These are phyloP conservation scores for Anoura caudifer DNA, from an alignment of 2,113 vertebrate species.

Conservation along the genomic window DNA sequence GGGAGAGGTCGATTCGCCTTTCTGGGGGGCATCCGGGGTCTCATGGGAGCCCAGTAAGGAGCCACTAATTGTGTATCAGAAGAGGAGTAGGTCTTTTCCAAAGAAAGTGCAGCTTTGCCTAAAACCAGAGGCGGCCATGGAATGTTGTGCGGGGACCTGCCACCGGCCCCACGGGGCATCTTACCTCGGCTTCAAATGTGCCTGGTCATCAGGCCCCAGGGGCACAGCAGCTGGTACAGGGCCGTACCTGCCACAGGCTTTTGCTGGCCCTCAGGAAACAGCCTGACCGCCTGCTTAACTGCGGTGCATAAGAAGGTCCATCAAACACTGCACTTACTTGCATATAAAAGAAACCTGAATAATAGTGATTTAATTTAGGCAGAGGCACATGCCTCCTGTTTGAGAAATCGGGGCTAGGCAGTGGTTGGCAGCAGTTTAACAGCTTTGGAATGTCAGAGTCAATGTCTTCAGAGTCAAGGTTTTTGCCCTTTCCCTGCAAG, in stretches of 20 bases:
- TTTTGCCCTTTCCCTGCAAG: not conserved
- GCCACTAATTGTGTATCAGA: no score
- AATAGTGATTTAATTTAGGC: not conserved
- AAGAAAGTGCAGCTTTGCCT: not conserved
- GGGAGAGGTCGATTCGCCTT: not conserved
- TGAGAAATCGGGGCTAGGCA: not conserved
- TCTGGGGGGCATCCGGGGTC: not conserved
- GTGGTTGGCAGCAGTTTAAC: not conserved
- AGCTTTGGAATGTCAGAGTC: not conserved
- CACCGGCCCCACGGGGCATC: not conserved
- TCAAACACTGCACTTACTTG: not conserved
- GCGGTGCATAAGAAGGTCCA: accelerated
- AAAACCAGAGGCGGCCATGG: not conserved
- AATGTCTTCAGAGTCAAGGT: not conserved
- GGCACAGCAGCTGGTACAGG: not conserved
- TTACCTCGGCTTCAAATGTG: not conserved
- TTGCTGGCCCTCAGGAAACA: not conserved
- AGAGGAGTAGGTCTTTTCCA: not conserved
- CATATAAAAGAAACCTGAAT: not conserved
- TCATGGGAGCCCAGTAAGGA: not conserved
- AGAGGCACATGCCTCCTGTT: not conserved
- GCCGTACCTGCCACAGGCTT: accelerated
- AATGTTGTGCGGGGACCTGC: not conserved
- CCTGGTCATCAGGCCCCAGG: not conserved
- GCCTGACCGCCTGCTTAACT: accelerated